Evolutionary conservation across 2,888 invertebrate genomes (phyloP).

Genomic region (Aporophyla nigra): DNA sequence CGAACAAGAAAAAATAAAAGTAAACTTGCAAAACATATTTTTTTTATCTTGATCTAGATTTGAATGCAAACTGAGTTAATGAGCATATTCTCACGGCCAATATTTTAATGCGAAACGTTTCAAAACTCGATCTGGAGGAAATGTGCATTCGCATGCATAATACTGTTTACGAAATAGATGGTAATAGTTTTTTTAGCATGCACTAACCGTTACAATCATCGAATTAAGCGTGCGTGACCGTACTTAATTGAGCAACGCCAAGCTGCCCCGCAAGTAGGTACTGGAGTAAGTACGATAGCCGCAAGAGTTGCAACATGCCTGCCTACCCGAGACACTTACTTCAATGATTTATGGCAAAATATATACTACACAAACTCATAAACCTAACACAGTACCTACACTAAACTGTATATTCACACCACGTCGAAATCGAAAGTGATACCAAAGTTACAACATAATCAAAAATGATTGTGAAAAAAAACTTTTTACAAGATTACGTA

Average conservation of each 20-base stretch:
- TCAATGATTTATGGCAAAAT: conserved; percentile 37
- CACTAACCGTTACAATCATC: conserved; percentile 58
- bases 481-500: conserved; percentile 59
- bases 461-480: conserved; percentile 46
- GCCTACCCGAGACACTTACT: conserved; percentile 35
- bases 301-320: conserved; percentile 60
- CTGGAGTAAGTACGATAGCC: conserved; percentile 29
- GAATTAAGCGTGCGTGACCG: conserved; percentile 66
- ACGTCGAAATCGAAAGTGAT: conserved; percentile 60
- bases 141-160: conserved; percentile 53
- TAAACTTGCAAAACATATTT: conserved; percentile 28
- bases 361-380: conserved; percentile 29
- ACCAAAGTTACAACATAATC: conserved; percentile 52
- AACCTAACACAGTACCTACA: conserved; percentile 32
- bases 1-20: conserved; percentile 24
- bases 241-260: conserved; percentile 61
- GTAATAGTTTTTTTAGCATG: conserved; percentile 58
- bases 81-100: conserved; percentile 58
- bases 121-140: conserved; percentile 50
- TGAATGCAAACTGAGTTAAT: conserved; percentile 43
- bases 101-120: conserved; percentile 50
- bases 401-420: conserved; percentile 41
- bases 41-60: conserved; percentile 49
- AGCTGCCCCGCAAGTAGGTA: conserved; percentile 19
- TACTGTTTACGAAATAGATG: conserved; percentile 60